A percentile compares a stretch with the other conserved stretches of the same genome.
Evolutionary conservation across 2,888 invertebrate species (phyloP).

Genomic region (Julus scandinavius): DNA sequence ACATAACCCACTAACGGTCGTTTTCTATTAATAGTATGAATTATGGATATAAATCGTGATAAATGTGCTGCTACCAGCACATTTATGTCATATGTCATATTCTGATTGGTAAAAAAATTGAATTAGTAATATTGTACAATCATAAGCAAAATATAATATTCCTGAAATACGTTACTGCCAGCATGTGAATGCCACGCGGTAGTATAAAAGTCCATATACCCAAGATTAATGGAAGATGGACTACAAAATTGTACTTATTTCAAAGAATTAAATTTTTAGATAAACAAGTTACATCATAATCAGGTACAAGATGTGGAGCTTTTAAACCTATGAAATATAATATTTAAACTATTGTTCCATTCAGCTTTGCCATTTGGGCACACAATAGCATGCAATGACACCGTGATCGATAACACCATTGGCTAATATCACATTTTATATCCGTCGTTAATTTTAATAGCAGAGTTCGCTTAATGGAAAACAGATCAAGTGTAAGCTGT

Average conservation of each 20-base stretch:
- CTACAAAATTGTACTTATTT: too few relatives aligned
- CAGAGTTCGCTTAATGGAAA: background rate
- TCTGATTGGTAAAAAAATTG: too few relatives aligned
- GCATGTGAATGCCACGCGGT: too few relatives aligned
- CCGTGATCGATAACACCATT: background rate
- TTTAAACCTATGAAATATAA: background rate
- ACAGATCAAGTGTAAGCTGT: background rate
- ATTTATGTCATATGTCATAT: too few relatives aligned
- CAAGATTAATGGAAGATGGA: too few relatives aligned
- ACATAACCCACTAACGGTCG: background rate
- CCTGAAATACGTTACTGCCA: too few relatives aligned
- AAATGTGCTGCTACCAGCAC: background rate
- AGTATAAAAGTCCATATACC: too few relatives aligned
- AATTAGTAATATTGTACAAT: too few relatives aligned
- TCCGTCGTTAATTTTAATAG: background rate
- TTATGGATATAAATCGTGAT: background rate
- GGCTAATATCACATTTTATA: background rate
- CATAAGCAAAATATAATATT: too few relatives aligned
- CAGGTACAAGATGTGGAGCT: too few relatives aligned
- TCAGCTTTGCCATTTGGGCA: background rate
- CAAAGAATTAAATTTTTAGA: background rate
- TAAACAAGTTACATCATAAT: background rate
- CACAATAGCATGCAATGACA: background rate
- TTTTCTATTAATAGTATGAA: background rate
- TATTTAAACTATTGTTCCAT: background rate